Evolutionary conservation across 2,888 invertebrate genomes (phyloP).

Genomic region (Noctua janthina): DNA sequence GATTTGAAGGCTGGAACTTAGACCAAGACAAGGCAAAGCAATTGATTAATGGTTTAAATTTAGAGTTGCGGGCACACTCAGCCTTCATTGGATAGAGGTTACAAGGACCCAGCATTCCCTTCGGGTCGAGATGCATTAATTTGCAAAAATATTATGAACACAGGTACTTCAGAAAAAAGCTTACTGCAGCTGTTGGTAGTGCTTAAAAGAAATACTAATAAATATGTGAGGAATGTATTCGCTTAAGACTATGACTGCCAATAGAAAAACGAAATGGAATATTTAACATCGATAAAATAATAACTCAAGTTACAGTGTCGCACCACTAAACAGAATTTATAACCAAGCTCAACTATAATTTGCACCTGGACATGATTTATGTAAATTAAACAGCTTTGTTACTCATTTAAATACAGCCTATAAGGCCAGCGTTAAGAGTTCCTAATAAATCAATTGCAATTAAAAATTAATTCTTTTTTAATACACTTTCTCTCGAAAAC

Average conservation of each 20-base stretch:
- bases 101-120: background rate
- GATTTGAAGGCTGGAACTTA: background rate
- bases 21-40: background rate
- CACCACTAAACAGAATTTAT: conserved; percentile 25
- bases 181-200: background rate
- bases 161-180: background rate
- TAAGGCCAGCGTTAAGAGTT: conserved; percentile 7
- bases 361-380: conserved; percentile 34
- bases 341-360: conserved; percentile 16
- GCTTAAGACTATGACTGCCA: background rate
- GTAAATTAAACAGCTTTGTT: conserved; percentile 37
- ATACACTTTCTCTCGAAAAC: too few species aligned
- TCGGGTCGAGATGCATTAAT: background rate
- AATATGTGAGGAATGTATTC: background rate
- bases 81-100: background rate
- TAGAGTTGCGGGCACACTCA: background rate
- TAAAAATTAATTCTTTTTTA: background rate
- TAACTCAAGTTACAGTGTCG: background rate
- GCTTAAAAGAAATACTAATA: background rate
- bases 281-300: background rate
- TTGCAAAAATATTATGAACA: background rate
- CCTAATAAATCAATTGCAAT: background rate
- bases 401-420: conserved; percentile 27
- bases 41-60: background rate
- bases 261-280: too few species aligned